These are phyloP conservation scores for Microctonus hyperodae DNA, from an alignment of 2,888 invertebrate genomes.

Conservation along the genomic window DNA sequence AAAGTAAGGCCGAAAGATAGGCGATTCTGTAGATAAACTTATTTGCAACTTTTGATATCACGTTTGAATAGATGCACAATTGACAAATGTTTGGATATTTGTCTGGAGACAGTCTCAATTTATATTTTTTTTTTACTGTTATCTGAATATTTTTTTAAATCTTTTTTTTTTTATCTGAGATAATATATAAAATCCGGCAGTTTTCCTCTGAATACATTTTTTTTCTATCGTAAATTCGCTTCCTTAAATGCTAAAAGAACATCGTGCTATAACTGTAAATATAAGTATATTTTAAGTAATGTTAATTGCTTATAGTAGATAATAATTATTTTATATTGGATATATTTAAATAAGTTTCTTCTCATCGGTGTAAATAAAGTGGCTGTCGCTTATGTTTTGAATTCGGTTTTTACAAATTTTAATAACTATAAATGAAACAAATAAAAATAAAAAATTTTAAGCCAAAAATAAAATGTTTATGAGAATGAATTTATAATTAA, in stretches of 20 bases:
- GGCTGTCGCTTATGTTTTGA: neutral
- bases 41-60: neutral
- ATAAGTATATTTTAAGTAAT: constrained; percentile 12
- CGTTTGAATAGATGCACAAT: neutral
- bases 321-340: neutral
- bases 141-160: neutral
- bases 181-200: neutral
- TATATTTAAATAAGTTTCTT: neutral
- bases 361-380: neutral
- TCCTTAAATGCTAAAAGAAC: neutral
- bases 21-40: constrained; percentile 46
- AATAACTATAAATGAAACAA: neutral
- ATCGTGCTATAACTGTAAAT: neutral
- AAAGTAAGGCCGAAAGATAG: constrained; percentile 58
- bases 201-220: constrained; percentile 27
- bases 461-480: neutral
- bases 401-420: neutral
- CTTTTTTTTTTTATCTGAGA: neutral
- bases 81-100: neutral
- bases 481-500: neutral
- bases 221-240: constrained; percentile 9
- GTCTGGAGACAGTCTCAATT: neutral
- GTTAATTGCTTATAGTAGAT: neutral
- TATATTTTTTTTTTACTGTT: neutral
- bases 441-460: too few species aligned